Conservation (phyloP, 2,888 invertebrate genomes). For the Sisyra nigra region DNA sequence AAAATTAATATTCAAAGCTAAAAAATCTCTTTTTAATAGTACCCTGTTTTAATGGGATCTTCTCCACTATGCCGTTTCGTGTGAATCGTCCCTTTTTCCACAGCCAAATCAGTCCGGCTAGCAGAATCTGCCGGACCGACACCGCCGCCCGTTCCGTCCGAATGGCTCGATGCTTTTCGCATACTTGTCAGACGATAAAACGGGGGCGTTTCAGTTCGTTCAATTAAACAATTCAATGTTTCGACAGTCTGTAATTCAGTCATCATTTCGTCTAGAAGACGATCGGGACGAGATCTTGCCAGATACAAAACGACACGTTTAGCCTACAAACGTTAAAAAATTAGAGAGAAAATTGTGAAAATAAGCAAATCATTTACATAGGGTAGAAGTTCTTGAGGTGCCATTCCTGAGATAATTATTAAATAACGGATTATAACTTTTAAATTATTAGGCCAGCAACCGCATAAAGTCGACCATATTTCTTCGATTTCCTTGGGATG, state of each 20-base stretch:
- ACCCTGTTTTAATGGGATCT: constrained; percentile 58
- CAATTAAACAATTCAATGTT: constrained; percentile 88
- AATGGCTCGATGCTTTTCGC: constrained; percentile 77
- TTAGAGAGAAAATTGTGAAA: neutral
- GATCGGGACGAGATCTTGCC: constrained; percentile 80
- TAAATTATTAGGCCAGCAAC: constrained; percentile 94
- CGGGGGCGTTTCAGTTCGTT: constrained; percentile 94
- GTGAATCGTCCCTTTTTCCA: constrained; percentile 91
- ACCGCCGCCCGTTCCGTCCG: constrained; percentile 37
- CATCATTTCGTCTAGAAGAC: constrained; percentile 93
- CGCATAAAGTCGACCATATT: constrained; percentile 89
- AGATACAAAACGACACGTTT: constrained; percentile 89
- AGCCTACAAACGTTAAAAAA: constrained; percentile 40
- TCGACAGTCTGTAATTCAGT: constrained; percentile 94
- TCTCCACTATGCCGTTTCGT: constrained; percentile 88
- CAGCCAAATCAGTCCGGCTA: constrained; percentile 40
- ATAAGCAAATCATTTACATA: constrained; percentile 48
- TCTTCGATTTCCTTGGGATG: constrained; percentile 93
- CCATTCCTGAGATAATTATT: constrained; percentile 92
- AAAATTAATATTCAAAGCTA: constrained; percentile 2
- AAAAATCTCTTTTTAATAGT: neutral
- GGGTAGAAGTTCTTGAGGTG: constrained; percentile 83
- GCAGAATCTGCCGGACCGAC: constrained; percentile 32
- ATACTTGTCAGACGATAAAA: constrained; percentile 90
- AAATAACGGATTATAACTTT: constrained; percentile 92